Conservation (phyloP, 2,797 vertebrate species). For the Chaunax sp. region DNA sequence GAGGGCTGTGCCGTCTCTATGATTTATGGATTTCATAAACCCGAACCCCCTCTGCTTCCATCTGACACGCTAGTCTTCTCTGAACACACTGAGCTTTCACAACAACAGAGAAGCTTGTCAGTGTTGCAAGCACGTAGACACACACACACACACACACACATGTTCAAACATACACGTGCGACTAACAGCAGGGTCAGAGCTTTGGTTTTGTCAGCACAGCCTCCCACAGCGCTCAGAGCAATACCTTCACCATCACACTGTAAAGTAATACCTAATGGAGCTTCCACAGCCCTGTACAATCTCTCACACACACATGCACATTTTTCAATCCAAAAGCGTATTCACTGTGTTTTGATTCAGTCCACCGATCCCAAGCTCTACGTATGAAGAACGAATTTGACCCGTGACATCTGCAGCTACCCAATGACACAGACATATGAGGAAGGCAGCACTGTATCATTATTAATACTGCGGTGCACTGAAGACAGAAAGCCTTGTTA, state of each 20-base stretch:
- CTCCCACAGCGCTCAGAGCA: slow-evolving; percentile 65
- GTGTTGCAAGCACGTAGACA: slow-evolving; percentile 30
- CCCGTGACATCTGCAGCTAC: slow-evolving; percentile 46
- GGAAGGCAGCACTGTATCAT: slow-evolving; percentile 31
- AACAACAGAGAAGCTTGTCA: slow-evolving; percentile 72
- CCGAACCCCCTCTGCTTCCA: slow-evolving; percentile 77
- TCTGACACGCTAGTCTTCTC: slow-evolving; percentile 81
- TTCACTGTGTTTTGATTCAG: slow-evolving; percentile 49
- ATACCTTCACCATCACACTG: slow-evolving; percentile 66
- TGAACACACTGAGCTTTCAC: slow-evolving; percentile 63
- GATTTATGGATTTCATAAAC: slow-evolving; percentile 89
- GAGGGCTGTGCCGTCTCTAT: slow-evolving; percentile 76
- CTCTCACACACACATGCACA: slow-evolving; percentile 19
- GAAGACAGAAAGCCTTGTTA: slow-evolving; percentile 57
- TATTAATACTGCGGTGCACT: slow-evolving; percentile 30
- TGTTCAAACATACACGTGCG: not conserved
- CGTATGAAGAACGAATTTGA: slow-evolving; percentile 41
- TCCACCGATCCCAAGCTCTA: slow-evolving; percentile 41
- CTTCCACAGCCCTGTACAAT: slow-evolving; percentile 22
- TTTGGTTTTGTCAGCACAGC: slow-evolving; percentile 66
- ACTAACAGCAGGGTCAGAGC: slow-evolving; percentile 68
- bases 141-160: not conserved
- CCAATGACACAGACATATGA: slow-evolving; percentile 45
- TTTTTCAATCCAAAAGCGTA: slow-evolving; percentile 32
- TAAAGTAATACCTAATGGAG: slow-evolving; percentile 64